Evolutionary conservation across 2,113 vertebrate species (phyloP).

Genomic region (Brevimyrus niger): DNA sequence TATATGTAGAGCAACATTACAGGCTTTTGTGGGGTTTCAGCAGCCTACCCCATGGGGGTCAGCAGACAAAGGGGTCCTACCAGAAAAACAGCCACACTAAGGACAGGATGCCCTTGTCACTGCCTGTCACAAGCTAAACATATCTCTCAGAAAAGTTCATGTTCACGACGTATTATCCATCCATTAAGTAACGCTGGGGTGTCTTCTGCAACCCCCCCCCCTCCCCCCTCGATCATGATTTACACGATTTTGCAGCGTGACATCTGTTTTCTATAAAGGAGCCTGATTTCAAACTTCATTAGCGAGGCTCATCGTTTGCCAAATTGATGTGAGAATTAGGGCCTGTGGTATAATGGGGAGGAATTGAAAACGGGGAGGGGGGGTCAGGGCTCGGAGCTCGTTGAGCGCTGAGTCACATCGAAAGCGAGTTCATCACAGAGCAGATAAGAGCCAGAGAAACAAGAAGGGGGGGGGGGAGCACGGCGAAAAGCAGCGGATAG

Average conservation of each 20-base stretch:
- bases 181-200: background rate
- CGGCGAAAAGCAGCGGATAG: background rate
- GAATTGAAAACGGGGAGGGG: background rate
- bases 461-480: background rate
- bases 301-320: slow-evolving; percentile 9
- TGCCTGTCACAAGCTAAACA: background rate
- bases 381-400: slow-evolving; percentile 8
- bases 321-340: slow-evolving; percentile 19
- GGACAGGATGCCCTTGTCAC: background rate
- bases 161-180: background rate
- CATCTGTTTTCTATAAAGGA: slow-evolving; percentile 22
- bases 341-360: slow-evolving; percentile 17
- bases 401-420: slow-evolving; percentile 11
- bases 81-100: background rate
- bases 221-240: background rate
- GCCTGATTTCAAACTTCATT: slow-evolving; percentile 14
- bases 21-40: background rate
- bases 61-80: background rate
- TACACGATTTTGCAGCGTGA: background rate
- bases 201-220: background rate
- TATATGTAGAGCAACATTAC: background rate
- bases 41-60: background rate
- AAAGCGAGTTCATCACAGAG: background rate
- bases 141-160: background rate
- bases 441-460: slow-evolving; percentile 2